These are phyloP conservation scores for Melanotus villosus DNA, from an alignment of 2,888 invertebrate species.

Conservation along the genomic window DNA sequence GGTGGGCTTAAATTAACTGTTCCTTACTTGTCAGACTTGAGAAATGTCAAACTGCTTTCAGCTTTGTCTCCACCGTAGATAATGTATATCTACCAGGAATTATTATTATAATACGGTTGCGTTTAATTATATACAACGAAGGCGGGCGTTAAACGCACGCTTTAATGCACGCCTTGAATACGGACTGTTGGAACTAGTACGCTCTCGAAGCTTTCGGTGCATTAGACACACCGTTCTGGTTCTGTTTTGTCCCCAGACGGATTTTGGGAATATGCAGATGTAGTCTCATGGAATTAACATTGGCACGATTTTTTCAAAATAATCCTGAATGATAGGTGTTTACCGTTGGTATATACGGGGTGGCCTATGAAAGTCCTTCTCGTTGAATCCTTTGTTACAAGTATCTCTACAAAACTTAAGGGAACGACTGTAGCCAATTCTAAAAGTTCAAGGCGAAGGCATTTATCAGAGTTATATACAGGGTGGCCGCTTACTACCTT, in stretches of 20 bases:
- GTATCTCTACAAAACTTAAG: no score
- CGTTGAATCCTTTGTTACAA: no score
- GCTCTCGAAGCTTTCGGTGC: background rate
- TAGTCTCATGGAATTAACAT: no score
- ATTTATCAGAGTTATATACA: no score
- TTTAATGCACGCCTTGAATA: conserved; percentile 23
- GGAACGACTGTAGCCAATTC: no score
- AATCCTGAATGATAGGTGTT: no score
- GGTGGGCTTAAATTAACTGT: conserved; percentile 39
- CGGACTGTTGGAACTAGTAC: background rate
- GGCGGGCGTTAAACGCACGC: conserved; percentile 26
- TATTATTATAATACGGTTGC: conserved; percentile 36
- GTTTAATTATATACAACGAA: conserved; percentile 30
- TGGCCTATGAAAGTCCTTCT: no score
- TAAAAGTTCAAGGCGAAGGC: no score
- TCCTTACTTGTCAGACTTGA: conserved; percentile 38
- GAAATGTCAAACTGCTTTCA: conserved; percentile 41
- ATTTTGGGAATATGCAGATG: background rate
- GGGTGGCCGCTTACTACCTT: no score
- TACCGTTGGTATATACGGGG: no score
- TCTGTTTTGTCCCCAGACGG: background rate
- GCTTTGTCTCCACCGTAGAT: conserved; percentile 38
- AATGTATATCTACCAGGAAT: conserved; percentile 36
- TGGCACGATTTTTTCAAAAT: no score
- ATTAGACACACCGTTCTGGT: background rate